phyloP scores from a whole-genome alignment of 2,113 vertebrate species.

The Bufo gargarizans region DNA sequence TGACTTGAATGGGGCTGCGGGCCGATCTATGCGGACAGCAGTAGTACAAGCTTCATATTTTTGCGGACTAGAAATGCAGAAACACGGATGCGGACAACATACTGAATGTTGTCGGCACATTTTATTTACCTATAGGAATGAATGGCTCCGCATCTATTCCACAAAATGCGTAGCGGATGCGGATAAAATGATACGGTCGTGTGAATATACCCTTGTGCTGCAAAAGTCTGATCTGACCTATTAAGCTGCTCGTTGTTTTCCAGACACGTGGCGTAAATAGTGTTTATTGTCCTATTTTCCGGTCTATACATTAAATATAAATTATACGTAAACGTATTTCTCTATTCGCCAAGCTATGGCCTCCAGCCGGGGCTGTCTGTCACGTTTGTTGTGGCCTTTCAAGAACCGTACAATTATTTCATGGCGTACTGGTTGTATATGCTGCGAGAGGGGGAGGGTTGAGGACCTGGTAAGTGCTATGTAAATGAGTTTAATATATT shows the following conservation, averaged over 20 bases:
- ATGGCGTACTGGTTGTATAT: background rate
- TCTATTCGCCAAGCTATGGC: background rate
- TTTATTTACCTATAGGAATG: no score
- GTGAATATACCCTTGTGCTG: background rate
- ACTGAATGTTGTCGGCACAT: no score
- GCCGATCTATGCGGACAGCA: no score
- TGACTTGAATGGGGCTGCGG: no score
- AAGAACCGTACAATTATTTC: background rate
- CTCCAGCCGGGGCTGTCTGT: background rate
- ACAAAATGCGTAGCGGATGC: no score
- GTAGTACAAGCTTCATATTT: no score
- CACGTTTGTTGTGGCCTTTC: background rate
- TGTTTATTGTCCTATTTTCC: background rate
- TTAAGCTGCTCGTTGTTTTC: background rate
- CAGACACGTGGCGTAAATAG: background rate
- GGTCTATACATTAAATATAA: background rate
- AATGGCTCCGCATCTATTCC: no score
- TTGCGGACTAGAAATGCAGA: no score
- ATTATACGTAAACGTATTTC: conserved; percentile 5
- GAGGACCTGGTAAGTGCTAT: background rate
- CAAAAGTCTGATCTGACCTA: background rate
- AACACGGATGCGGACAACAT: no score
- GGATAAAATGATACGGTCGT: no score
- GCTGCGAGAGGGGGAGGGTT: background rate
- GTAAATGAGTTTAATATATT: background rate